Evolutionary conservation across 2,888 invertebrate species (phyloP).

Genomic region (Hirtodrosophila confusa): DNA sequence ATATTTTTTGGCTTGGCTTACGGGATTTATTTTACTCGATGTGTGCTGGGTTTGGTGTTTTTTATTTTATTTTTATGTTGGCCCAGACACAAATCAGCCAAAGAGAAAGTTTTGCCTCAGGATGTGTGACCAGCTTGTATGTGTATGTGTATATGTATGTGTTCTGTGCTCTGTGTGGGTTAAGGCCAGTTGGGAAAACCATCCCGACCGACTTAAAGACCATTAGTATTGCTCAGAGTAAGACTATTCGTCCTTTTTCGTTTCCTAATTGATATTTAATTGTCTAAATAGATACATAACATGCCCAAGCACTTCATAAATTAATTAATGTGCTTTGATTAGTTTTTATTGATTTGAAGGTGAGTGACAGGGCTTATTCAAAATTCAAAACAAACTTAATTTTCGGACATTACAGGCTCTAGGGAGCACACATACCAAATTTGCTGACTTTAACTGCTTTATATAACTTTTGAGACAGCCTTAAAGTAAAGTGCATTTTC

Average conservation of each 20-base stretch:
- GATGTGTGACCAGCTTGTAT: slow-evolving; percentile 20
- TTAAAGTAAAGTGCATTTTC: too few relatives aligned
- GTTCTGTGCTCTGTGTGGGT: slow-evolving; percentile 4
- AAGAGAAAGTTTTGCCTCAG: slow-evolving; percentile 48
- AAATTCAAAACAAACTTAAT: too few relatives aligned
- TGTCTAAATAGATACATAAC: too few relatives aligned
- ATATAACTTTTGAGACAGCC: too few relatives aligned
- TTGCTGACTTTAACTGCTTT: too few relatives aligned
- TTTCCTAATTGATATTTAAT: too few relatives aligned
- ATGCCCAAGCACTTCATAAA: too few relatives aligned
- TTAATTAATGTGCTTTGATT: too few relatives aligned
- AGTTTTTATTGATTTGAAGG: too few relatives aligned
- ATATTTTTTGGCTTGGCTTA: slow-evolving; percentile 65
- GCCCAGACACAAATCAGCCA: slow-evolving; percentile 31
- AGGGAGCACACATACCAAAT: too few relatives aligned
- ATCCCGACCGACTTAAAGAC: slow-evolving; percentile 7
- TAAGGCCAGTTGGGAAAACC: slow-evolving; percentile 17
- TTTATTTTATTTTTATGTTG: background rate
- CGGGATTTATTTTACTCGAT: slow-evolving; percentile 20
- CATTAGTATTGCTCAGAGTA: background rate
- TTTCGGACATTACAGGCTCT: too few relatives aligned
- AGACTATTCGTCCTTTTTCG: background rate
- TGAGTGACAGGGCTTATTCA: too few relatives aligned
- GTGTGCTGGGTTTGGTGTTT: background rate
- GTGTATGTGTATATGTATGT: slow-evolving; percentile 7